A percentile compares a stretch with the other conserved stretches of the same genome.
Conservation (phyloP, 2,113 vertebrate species). For the Urocitellus parryii region DNA sequence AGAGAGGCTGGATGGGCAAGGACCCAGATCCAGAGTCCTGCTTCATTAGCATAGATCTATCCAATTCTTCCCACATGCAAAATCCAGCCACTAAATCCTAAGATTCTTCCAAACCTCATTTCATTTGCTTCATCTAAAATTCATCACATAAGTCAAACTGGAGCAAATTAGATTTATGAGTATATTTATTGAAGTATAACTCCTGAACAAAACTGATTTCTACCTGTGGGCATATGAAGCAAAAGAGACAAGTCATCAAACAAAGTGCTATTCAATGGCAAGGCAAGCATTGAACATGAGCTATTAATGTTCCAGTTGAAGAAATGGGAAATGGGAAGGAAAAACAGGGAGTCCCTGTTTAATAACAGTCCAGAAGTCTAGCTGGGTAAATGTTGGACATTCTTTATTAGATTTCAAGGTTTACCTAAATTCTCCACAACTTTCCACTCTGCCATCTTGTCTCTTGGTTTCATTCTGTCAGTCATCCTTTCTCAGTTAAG, state of each 20-base stretch:
- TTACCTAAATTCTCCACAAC: neutral
- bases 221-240: neutral
- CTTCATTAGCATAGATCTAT: neutral
- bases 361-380: neutral
- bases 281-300: neutral
- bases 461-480: neutral
- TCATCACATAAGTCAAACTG: neutral
- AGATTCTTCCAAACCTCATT: neutral
- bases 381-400: neutral
- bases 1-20: neutral
- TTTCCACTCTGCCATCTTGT: neutral
- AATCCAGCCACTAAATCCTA: neutral
- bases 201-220: neutral
- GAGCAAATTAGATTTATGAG: neutral
- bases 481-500: neutral
- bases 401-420: neutral
- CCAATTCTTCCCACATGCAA: neutral
- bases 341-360: neutral
- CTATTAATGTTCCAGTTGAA: neutral
- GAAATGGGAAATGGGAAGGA: neutral
- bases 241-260: neutral
- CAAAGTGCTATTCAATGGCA: rapidly evolving
- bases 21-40: rapidly evolving
- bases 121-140: neutral
- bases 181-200: neutral